Percentiles rank a stretch among this genome's conserved stretches.
These are phyloP conservation scores for Anthoscopus minutus DNA, from an alignment of 2,113 vertebrate genomes.

Conservation along the genomic window DNA sequence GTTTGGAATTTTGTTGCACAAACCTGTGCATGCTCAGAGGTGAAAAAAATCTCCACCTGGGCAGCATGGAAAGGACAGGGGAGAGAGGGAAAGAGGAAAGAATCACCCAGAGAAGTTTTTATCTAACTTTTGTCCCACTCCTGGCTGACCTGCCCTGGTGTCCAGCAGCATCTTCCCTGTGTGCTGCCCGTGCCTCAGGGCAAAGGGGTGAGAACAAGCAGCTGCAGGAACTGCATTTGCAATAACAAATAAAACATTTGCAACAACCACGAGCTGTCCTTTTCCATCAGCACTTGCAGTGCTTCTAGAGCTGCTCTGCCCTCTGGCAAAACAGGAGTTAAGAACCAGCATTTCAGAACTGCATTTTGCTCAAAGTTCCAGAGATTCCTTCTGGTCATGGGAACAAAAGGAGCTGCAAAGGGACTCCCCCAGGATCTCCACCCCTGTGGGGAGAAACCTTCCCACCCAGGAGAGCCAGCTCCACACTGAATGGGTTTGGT, in stretches of 20 bases:
- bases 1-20: neutral
- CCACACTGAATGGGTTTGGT: neutral
- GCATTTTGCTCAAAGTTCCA: neutral
- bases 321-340: neutral
- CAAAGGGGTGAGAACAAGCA: neutral
- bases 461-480: neutral
- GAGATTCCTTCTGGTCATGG: neutral
- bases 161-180: neutral
- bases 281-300: neutral
- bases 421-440: neutral
- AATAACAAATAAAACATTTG: neutral
- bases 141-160: neutral
- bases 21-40: neutral
- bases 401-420: neutral
- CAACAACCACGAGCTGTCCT: neutral
- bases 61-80: rapidly evolving
- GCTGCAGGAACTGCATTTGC: neutral
- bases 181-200: neutral
- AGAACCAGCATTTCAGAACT: neutral
- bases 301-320: neutral
- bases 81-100: neutral
- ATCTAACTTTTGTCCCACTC: neutral
- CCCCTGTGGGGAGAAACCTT: neutral
- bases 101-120: neutral
- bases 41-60: neutral